Evolutionary conservation across 35 echinoderm and acorn worm genomes (phyloP).

Genomic region (Anneissia japonica): DNA sequence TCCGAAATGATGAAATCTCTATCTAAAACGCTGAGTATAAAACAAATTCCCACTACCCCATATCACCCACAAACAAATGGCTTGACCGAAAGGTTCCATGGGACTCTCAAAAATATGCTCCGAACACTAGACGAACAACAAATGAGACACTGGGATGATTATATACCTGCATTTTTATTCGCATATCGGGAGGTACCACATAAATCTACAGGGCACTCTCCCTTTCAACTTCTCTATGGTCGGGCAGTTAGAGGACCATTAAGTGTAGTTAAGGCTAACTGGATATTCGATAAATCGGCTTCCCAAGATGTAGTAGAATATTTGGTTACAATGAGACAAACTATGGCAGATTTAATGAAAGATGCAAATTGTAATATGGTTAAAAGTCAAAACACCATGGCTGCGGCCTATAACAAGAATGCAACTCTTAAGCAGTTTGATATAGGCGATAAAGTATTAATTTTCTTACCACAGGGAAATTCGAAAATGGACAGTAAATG

Average conservation of each 20-base stretch:
- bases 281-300: background rate
- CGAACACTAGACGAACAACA: background rate
- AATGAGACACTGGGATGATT: background rate
- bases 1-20: background rate
- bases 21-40: background rate
- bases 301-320: background rate
- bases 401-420: background rate
- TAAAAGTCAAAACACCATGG: background rate
- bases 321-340: background rate
- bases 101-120: background rate
- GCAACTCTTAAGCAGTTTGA: background rate
- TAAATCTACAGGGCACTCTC: conserved; percentile 1
- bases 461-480: background rate
- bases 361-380: background rate
- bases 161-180: conserved; percentile 27
- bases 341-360: background rate
- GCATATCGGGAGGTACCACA: conserved; percentile 28
- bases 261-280: background rate
- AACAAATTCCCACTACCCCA: background rate
- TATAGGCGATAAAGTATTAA: background rate
- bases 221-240: too few relatives aligned
- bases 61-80: background rate
- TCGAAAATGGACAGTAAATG: background rate
- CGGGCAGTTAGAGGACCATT: background rate
- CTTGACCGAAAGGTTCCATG: background rate